Evolutionary conservation across 2,797 vertebrate genomes (phyloP), one percentile per base, ranked within the genome.

Genomic region (Sparus aurata): DNA sequence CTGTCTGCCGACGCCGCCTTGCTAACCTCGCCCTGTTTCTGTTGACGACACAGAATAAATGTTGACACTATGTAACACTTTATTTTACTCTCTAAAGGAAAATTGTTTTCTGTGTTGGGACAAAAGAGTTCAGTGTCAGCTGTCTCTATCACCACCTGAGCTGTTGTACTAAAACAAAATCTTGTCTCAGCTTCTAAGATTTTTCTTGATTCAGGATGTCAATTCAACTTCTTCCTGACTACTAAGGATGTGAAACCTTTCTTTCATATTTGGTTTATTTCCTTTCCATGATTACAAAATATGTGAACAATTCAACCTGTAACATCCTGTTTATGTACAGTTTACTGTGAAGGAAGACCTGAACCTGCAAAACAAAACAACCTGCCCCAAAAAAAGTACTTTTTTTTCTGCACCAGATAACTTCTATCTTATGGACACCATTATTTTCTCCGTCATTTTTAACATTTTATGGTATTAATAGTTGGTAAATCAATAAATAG

Each of bases 1-100:
- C 98, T 98, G 94, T 98, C 98, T 4, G 97, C 97, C 9, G 95
- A 97, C 65, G 96, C 97, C 0, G 97, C 95, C 93, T 98, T 99
- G 95, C 97, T 98, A 82, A 96, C 96, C 93, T 98, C 98, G 49
- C 96, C 95, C 94, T 95, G 97, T 73, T 97, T 99, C 97, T 99
- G 97, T 93, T 53, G 38, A 75, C 6, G 49, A 77, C 43, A 74
- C 11, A 71, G 5, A 82, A n/a, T 5, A 43, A 2, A 73, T 0
- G 12, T 20, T 18, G 12, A 34, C 45, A 34, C 3, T 3, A 46
- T 30, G 53, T 50, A 25, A 64, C n/a, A 12, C 18, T 49, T 46
- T 1, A 15, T 25, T 27, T 43, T 17, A 34, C 6, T 58, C 18
- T n/a, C 45, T 3, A 30, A 0, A 9, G 22, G 23, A 73, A 20